These are phyloP conservation scores for Glaucidium brasilianum DNA, from an alignment of 2,113 vertebrate genomes.

Conservation along the genomic window DNA sequence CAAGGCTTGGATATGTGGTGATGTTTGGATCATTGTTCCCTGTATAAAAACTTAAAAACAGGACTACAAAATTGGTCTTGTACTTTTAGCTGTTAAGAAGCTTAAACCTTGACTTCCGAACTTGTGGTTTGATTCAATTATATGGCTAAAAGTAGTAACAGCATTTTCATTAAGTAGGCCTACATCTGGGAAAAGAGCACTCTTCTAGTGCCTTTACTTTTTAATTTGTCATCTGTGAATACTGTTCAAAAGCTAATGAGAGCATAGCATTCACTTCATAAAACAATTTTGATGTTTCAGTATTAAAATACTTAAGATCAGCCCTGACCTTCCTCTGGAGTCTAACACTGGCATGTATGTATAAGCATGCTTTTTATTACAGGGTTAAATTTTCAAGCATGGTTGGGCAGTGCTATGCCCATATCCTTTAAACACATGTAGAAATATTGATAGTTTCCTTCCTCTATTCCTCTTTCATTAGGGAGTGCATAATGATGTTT, in stretches of 20 bases:
- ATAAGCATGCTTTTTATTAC: background rate
- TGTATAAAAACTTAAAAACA: background rate
- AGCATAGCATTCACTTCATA: slow-evolving; percentile 12
- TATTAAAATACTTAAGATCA: background rate
- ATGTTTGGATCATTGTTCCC: background rate
- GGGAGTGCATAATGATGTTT: background rate
- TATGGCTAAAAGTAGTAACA: background rate
- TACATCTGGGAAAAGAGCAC: background rate
- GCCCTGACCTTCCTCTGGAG: background rate
- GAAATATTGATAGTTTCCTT: background rate
- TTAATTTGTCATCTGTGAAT: slow-evolving; percentile 9
- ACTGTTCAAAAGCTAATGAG: background rate
- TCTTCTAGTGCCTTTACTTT: background rate
- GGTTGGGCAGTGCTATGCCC: background rate
- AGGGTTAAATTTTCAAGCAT: slow-evolving; percentile 7
- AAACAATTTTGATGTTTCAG: background rate
- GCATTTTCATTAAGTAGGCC: background rate
- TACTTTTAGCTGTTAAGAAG: background rate
- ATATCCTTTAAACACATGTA: background rate
- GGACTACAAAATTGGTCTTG: background rate
- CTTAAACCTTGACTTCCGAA: background rate
- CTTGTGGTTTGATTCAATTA: background rate
- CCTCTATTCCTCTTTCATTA: background rate
- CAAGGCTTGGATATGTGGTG: background rate
- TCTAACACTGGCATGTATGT: background rate